Evolutionary conservation across 2,888 invertebrate genomes (phyloP).

Genomic region (Ophion costatus): DNA sequence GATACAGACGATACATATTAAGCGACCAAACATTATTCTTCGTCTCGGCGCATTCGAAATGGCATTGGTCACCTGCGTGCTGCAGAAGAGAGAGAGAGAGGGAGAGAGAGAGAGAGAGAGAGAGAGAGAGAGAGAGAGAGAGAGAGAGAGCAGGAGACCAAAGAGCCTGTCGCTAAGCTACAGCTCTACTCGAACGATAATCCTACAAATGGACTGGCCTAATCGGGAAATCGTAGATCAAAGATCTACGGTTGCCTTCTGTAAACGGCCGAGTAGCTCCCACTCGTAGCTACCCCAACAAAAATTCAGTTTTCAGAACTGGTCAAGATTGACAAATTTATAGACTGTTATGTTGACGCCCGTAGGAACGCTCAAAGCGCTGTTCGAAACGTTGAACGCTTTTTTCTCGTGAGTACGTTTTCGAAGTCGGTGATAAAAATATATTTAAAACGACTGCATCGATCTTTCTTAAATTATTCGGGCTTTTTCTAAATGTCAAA

Average conservation of each 20-base stretch:
- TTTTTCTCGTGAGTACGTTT: too few relatives aligned
- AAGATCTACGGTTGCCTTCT: neutral
- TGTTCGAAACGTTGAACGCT: too few relatives aligned
- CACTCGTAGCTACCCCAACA: neutral
- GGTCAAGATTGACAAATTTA: too few relatives aligned
- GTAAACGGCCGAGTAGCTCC: neutral
- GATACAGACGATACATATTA: neutral
- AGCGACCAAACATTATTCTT: neutral
- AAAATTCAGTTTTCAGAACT: neutral
- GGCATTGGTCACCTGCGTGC: neutral
- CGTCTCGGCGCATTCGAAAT: neutral
- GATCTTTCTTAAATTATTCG: too few relatives aligned
- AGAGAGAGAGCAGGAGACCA: neutral
- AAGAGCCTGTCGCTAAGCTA: neutral
- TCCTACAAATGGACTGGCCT: neutral
- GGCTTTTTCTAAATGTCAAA: too few relatives aligned
- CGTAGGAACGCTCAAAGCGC: too few relatives aligned
- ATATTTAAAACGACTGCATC: too few relatives aligned
- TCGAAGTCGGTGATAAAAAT: too few relatives aligned
- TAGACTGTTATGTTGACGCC: too few relatives aligned
- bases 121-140: neutral
- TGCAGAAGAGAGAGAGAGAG: neutral
- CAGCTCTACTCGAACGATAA: neutral
- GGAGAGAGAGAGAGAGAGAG: neutral
- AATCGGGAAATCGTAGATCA: neutral